Base-by-base conservation (phyloP, 2,113 vertebrate genomes). In the Daubentonia madagascariensis region DNA sequence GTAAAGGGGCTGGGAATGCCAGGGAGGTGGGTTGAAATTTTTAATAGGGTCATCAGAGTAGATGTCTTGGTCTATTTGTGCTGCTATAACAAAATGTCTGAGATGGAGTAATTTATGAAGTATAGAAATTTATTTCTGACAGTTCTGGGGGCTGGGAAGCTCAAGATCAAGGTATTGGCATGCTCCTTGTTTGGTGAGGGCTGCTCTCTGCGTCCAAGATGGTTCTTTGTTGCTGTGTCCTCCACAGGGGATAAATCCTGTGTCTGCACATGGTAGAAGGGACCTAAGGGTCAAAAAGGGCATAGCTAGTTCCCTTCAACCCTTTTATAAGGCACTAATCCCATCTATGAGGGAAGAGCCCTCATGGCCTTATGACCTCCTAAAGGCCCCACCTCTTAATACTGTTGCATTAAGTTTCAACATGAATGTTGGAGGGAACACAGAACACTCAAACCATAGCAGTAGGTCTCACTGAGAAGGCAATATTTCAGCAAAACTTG, bases 171-270 rank as follows among this genome's bases (percentile, higher is more conserved):
- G 32, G 35, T 14, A 37, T 59, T 22, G 5, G 28, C 59, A 61
- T 8, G 45, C 32, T 40, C 13, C 9, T 28, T 43, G 23, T 70
- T 48, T 72, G 48, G 17, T 1, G 3, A 17, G 13, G 59, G 32
- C 25, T 52, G n/a, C 13, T 43, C 37, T 78, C n/a, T 86, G 45
- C 6, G 9, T 43, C 45, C 57, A 52, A 32, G 48, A 35, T 23
- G 25, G 45, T 54, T 13, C 67, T 12, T 54, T 54, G 6, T 18
- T 52, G 65, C 45, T 37, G 12, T 1, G 2, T 30, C 22, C 35
- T 12, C 1, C 20, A 18, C 22, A n/a, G 32, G n/a, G 48, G 59
- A 67, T 0, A 25, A 18, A 1, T 18, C 10, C 16, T n/a, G 50
- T 45, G 48, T 43, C n/a, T 22, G n/a, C 10, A 45, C 45, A n/a